phyloP scores from a whole-genome alignment of 2,888 invertebrate species.

The Pomacea canaliculata region DNA sequence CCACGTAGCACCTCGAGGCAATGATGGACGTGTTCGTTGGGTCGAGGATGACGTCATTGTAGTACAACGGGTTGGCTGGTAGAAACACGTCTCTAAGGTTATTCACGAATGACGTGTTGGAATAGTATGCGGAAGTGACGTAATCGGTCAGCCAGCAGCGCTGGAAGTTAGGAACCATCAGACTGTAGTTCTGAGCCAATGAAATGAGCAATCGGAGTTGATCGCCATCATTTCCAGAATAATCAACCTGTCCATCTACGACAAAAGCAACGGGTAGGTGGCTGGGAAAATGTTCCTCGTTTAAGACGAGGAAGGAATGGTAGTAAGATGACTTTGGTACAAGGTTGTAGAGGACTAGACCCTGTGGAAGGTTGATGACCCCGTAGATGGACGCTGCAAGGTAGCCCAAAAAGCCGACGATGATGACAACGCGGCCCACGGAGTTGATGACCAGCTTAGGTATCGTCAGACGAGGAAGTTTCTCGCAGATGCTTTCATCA shows the following conservation, averaged over 20 bases:
- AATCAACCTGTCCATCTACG: constrained; percentile 32
- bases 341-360: constrained; percentile 48
- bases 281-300: constrained; percentile 36
- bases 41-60: constrained; percentile 37
- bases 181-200: constrained; percentile 8
- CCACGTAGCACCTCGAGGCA: constrained; percentile 74
- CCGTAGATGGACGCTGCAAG: constrained; percentile 52
- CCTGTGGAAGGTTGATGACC: constrained; percentile 44
- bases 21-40: constrained; percentile 74
- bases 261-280: constrained; percentile 41
- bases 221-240: constrained; percentile 12
- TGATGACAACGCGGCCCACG: constrained; percentile 36
- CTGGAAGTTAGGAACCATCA: constrained; percentile 20
- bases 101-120: constrained; percentile 15
- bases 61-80: constrained; percentile 19
- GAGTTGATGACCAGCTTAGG: constrained; percentile 29
- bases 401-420: constrained; percentile 45
- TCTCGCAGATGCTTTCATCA: constrained; percentile 50
- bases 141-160: constrained; percentile 31
- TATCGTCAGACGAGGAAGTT: constrained; percentile 40
- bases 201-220: constrained; percentile 4
- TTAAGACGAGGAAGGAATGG: constrained; percentile 34
- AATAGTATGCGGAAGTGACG: too few species aligned
- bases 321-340: constrained; percentile 52
- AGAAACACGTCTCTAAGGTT: constrained; percentile 27